Conservation (phyloP, 2,797 vertebrate genomes). For the Anguilla megastoma region DNA sequence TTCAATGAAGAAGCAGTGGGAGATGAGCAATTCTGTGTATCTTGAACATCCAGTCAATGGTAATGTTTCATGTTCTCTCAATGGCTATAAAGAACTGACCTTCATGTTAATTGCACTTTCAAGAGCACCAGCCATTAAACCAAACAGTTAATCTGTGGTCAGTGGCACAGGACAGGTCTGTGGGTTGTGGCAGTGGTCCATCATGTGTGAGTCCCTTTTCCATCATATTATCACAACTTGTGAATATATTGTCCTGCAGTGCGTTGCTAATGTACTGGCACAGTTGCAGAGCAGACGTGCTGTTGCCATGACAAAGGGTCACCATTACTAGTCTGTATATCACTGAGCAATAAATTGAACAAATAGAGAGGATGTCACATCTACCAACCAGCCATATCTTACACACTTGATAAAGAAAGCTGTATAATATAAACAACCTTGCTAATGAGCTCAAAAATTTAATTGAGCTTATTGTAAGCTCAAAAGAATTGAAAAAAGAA, state of each 20-base stretch:
- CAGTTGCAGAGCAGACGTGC: not conserved
- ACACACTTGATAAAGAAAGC: not conserved
- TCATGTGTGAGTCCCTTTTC: not conserved
- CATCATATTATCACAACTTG: not conserved
- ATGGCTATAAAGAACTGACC: not conserved
- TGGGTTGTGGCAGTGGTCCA: not conserved
- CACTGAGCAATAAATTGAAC: not conserved
- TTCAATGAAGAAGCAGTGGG: not conserved
- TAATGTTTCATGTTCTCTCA: not conserved
- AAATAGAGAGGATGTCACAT: not conserved
- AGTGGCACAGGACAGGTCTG: not conserved
- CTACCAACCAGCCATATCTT: not conserved
- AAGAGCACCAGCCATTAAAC: slow-evolving; percentile 15
- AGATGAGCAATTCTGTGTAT: not conserved
- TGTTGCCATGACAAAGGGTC: not conserved
- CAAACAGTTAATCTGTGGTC: slow-evolving; percentile 23
- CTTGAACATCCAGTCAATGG: not conserved
- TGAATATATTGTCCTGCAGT: not conserved
- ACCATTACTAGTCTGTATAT: slow-evolving; percentile 9
- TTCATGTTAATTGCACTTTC: slow-evolving; percentile 11
- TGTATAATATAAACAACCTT: no score
- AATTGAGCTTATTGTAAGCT: no score
- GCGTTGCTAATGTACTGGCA: not conserved
- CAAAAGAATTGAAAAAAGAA: no score
- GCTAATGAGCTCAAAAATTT: no score